Evolutionary conservation across 37 sponge, comb jelly and placozoan genomes (phyloP), one percentile per base, ranked within the genome.

Genomic region (Cliona cf. orientalis): DNA sequence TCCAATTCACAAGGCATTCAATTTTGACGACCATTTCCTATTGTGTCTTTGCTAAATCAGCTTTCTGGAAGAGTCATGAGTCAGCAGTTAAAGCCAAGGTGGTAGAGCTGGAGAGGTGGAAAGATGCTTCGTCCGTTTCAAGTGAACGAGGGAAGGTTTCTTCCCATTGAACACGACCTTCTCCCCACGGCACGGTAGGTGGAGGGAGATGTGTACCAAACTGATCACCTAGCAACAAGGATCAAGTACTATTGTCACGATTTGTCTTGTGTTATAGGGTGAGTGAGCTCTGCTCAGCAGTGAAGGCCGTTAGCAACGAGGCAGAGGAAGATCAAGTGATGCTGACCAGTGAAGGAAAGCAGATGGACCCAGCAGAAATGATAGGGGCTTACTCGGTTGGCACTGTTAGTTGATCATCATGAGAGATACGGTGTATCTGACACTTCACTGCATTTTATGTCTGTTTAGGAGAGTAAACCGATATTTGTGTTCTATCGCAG

Each of bases 401-500:
- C 46, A 86, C 80, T 22, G 87, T 86, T 36, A 64, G 74, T 49
- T 7, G 37, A 22, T 32, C 45, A 19, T 23, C 25, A 31, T n/a
- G n/a, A n/a, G n/a, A n/a, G n/a, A n/a, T n/a, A n/a, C 55, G 17
- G 14, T 34, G 11, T 44, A 2, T 38, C 71, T 41, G 45, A 14
- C 69, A n/a, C 42, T 68, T 38, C 69, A n/a, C 42, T 68, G 3
- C 33, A 56, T 19, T 74, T 76, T 39, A 22, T 66, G 19, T 74
- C 25, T 38, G 17, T 28, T 35, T 33, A 85, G 85, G 85, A 85
- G 41, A 49, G 42, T 23, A 76, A 85, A 40, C 85, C 85, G 7
- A 77, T 85, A 21, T 85, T 71, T 61, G 78, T 85, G 58, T 85
- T 85, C 71, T 85, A 58, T 40, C 69, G 57, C 34, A 58, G 61